phyloP scores from a whole-genome alignment of 1,140 invertebrate genomes.

The Rhyacophila brunnea region DNA sequence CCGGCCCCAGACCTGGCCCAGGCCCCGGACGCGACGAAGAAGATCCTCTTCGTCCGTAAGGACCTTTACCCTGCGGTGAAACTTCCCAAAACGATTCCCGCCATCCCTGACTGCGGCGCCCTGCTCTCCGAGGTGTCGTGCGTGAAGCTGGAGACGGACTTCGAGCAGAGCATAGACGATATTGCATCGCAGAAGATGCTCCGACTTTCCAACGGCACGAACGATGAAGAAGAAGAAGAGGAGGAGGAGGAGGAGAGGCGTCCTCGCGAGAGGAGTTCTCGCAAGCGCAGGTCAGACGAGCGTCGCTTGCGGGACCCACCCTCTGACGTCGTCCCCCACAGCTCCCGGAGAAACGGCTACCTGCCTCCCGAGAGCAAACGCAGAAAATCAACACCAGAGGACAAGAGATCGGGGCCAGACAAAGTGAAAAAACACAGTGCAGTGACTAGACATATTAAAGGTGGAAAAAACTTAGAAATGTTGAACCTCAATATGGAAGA shows the following conservation, averaged over 20 bases:
- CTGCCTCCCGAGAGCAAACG: slow-evolving; percentile 43
- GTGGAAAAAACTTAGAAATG: slow-evolving; percentile 53
- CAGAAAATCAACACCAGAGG: not conserved
- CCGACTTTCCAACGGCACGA: slow-evolving; percentile 39
- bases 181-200: slow-evolving; percentile 44
- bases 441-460: slow-evolving; percentile 45
- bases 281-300: slow-evolving; percentile 35
- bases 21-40: not conserved
- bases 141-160: slow-evolving; percentile 52
- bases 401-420: slow-evolving; percentile 35
- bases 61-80: not conserved
- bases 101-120: slow-evolving; percentile 45
- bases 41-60: not conserved
- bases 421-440: slow-evolving; percentile 42
- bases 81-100: slow-evolving; percentile 29
- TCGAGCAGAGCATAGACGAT: slow-evolving; percentile 53
- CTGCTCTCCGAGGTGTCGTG: slow-evolving; percentile 39
- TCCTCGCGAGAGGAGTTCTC: slow-evolving; percentile 28
- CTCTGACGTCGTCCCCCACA: slow-evolving; percentile 6
- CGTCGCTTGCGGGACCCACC: slow-evolving; percentile 2
- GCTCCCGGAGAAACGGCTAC: slow-evolving; percentile 40
- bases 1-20: not conserved
- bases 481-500: slow-evolving; percentile 48
- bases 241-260: not conserved
- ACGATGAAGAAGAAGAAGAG: slow-evolving; percentile 3